Evolutionary conservation across 2,113 vertebrate genomes (phyloP), one percentile per base, ranked within the genome.

Genomic region (Cryptotis parvus): DNA sequence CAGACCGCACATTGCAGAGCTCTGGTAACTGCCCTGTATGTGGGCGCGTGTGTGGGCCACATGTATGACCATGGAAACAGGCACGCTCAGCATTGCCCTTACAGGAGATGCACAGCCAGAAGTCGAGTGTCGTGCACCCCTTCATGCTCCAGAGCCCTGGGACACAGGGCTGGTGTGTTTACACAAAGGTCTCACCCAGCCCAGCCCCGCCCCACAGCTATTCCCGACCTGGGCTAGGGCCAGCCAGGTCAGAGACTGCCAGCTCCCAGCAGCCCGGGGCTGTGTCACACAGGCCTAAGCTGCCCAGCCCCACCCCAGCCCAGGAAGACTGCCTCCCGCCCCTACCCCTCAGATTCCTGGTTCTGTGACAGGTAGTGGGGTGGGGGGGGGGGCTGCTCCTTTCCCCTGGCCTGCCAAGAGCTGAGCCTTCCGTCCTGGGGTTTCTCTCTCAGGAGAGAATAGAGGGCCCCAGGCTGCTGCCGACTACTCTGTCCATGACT

Each of bases 191-290:
- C 68, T 81, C 33, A 61, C 29, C 78, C 72, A 65, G 37, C 83
- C 84, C 15, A 0, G 45, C 91, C 70, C 78, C 22, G 85, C 65
- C 90, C 81, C 69, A 52, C 61, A 93, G 83, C 83, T 95, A 95
- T 94, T 96, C 80, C 86, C 39, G 89, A 85, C 88, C 9, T 43
- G 0, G 95, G 93, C 93, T 20, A n/a, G 15, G 79, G 90, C 95
- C 94, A 90, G 27, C 22, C 16, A 69, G 61, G 82, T 93, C 88
- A 85, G 81, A 86, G 26, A 35, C 24, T 83, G 89, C 90, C 92
- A 85, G 43, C 83, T 94, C 90, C 82, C 93, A 94, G 79, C 82
- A 90, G 85, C 68, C 69, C 39, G 52, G 87, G 85, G 0, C 91
- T 77, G 68, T 63, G 83, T 89, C 86, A 72, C 86, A 72, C 29